Evolutionary conservation across 2,888 invertebrate genomes (phyloP).

Genomic region (Diplazon laetatorius): DNA sequence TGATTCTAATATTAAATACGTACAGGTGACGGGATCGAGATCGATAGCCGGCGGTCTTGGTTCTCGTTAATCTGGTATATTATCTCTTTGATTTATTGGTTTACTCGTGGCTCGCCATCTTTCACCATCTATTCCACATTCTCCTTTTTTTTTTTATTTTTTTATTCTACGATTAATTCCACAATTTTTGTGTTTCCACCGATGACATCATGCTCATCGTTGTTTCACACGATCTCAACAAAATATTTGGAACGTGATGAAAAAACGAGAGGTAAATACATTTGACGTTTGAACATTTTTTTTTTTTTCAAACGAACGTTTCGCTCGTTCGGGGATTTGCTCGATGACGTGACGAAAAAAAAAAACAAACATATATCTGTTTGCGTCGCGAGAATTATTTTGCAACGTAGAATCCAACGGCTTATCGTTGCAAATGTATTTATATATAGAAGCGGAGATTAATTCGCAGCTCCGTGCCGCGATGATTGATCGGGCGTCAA

Average conservation of each 20-base stretch:
- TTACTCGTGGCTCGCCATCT: background rate
- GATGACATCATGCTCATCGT: too few species aligned
- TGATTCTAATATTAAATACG: slow-evolving; percentile 1
- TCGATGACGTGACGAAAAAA: too few species aligned
- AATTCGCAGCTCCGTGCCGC: background rate
- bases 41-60: background rate
- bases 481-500: slow-evolving; percentile 18
- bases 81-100: slow-evolving; percentile 3
- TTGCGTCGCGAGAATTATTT: background rate
- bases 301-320: too few species aligned
- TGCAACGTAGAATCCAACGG: background rate
- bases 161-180: too few species aligned
- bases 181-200: too few species aligned
- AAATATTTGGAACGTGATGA: too few species aligned
- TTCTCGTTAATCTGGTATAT: background rate
- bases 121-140: background rate
- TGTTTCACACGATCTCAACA: too few species aligned
- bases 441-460: background rate
- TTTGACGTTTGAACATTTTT: too few species aligned
- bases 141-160: too few species aligned
- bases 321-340: too few species aligned
- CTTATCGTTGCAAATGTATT: background rate
- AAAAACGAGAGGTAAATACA: too few species aligned
- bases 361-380: background rate
- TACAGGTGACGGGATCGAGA: background rate